Conservation (phyloP, 2,888 invertebrate genomes). For the Acrocyrtus sp. region DNA sequence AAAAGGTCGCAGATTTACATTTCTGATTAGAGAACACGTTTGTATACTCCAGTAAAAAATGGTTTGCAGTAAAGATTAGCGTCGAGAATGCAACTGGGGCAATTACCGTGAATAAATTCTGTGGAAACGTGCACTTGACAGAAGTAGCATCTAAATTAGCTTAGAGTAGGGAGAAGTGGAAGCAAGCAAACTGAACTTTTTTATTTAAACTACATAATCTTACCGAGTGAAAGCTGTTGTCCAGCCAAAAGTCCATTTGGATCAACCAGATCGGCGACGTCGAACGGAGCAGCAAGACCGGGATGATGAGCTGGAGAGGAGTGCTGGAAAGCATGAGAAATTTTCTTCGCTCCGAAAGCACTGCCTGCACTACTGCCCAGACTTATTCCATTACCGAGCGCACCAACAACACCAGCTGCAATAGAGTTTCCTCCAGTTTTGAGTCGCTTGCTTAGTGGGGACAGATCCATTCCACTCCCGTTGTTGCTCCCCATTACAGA, state of each 20-base stretch:
- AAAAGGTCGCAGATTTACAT: no score
- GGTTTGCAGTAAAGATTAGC: no score
- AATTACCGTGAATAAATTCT: no score
- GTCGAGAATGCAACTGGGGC: no score
- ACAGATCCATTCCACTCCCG: slow-evolving; percentile 59
- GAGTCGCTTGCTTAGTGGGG: slow-evolving; percentile 53
- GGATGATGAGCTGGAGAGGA: neutral
- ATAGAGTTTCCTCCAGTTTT: slow-evolving; percentile 40
- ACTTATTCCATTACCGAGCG: neutral
- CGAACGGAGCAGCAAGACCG: neutral
- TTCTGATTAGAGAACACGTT: no score
- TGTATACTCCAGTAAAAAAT: no score
- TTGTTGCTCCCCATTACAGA: slow-evolving; percentile 27
- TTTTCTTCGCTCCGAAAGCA: neutral
- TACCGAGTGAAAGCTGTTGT: slow-evolving; percentile 50
- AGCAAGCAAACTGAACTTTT: no score
- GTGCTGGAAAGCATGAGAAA: slow-evolving; percentile 11
- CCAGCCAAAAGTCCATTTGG: slow-evolving; percentile 44
- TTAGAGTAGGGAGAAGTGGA: neutral
- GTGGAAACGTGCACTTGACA: no score
- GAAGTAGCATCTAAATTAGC: neutral
- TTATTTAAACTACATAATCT: no score
- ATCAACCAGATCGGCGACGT: slow-evolving; percentile 29
- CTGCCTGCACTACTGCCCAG: neutral
- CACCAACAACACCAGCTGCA: neutral